Percentiles rank a stretch among this genome's conserved stretches.
Conservation (phyloP, 1,140 invertebrate species). For the Mactra quadrangularis region DNA sequence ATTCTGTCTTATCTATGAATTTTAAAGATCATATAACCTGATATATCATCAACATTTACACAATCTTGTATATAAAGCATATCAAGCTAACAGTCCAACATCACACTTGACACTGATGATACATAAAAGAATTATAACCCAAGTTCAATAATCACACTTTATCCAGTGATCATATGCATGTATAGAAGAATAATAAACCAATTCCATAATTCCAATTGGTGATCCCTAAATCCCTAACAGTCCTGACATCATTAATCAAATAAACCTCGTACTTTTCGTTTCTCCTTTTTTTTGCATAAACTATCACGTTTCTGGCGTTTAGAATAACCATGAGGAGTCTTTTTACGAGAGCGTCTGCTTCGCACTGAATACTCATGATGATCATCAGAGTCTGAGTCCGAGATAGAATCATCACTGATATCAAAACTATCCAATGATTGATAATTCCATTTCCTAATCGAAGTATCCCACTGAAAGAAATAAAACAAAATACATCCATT, state of each 20-base stretch:
- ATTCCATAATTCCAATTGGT: too few relatives aligned
- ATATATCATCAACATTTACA: too few relatives aligned
- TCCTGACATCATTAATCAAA: conserved; percentile 18
- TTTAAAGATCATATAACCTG: too few relatives aligned
- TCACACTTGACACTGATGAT: too few relatives aligned
- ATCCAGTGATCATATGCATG: too few relatives aligned
- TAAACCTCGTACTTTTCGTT: conserved; percentile 17
- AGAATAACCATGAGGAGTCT: neutral
- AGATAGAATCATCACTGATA: neutral
- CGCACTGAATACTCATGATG: neutral
- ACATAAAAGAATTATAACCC: too few relatives aligned
- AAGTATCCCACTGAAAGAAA: conserved; percentile 88
- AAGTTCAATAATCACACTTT: too few relatives aligned
- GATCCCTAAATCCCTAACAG: too few relatives aligned
- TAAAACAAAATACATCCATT: conserved; percentile 63
- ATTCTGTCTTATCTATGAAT: too few relatives aligned
- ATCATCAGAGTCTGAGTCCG: neutral
- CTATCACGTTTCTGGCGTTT: conserved; percentile 7
- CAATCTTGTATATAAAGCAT: too few relatives aligned
- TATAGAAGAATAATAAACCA: too few relatives aligned
- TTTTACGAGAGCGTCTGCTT: neutral
- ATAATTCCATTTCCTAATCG: conserved; percentile 86
- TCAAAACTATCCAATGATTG: conserved; percentile 6
- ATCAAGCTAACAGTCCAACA: too few relatives aligned
- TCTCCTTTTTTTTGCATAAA: conserved; percentile 18